A percentile compares a stretch with the other conserved stretches of the same genome.
phyloP scores from a whole-genome alignment of 2,888 invertebrate genomes.

The Apotomis capreana region DNA sequence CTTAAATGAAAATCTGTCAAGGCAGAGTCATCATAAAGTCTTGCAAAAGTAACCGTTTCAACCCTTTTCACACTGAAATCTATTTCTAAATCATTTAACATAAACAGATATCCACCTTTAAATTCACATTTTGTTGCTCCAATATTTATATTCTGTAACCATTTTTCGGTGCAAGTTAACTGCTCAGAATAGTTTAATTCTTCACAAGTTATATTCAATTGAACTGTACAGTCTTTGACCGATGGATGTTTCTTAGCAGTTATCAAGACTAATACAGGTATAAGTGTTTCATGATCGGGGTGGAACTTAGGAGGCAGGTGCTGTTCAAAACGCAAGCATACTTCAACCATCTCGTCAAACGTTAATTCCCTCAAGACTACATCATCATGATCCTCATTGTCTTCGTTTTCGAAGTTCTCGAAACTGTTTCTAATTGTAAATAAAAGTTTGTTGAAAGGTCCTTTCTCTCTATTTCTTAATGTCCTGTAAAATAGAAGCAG shows the following conservation, averaged over 20 bases:
- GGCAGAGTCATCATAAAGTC: constrained; percentile 6
- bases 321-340: background rate
- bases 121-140: too few species aligned
- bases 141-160: background rate
- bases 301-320: background rate
- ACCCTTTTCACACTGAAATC: background rate
- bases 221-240: background rate
- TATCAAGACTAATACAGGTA: background rate
- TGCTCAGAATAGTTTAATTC: background rate
- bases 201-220: background rate
- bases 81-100: background rate
- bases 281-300: background rate
- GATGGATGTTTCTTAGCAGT: too few species aligned
- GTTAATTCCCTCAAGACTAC: background rate
- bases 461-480: background rate
- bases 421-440: background rate
- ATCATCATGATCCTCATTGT: background rate
- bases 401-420: background rate
- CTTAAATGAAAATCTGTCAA: background rate
- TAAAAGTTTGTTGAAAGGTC: too few species aligned
- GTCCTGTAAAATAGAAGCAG: background rate
- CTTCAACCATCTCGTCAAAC: background rate
- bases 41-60: constrained; percentile 12
- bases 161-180: background rate
- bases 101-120: background rate